Evolutionary conservation across 35 echinoderm and acorn worm genomes (phyloP).

Genomic region (Heliocidaris erythrogramma): DNA sequence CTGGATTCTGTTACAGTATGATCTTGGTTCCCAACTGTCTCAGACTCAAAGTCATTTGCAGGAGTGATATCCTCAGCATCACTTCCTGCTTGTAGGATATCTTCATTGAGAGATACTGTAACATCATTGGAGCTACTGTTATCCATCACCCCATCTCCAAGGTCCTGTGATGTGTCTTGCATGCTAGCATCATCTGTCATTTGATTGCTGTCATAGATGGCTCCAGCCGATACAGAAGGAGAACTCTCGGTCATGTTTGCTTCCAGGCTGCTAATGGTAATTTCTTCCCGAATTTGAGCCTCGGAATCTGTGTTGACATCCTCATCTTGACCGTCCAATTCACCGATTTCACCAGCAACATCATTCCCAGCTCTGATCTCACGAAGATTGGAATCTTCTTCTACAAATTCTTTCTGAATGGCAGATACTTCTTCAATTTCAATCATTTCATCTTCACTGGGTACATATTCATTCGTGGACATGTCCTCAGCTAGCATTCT

Average conservation of each 20-base stretch:
- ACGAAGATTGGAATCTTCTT: not conserved
- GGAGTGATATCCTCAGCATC: not conserved
- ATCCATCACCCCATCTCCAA: slow-evolving; percentile 34
- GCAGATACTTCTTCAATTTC: not conserved
- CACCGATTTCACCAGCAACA: not conserved
- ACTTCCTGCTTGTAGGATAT: not conserved
- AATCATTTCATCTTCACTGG: not conserved
- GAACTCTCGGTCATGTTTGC: not conserved
- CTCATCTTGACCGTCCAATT: not conserved
- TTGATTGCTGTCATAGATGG: slow-evolving; percentile 17
- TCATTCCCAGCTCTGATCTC: not conserved
- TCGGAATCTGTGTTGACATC: not conserved
- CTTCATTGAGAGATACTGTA: slow-evolving; percentile 21
- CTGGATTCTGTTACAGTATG: not conserved
- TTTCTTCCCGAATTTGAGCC: not conserved
- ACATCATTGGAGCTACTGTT: slow-evolving; percentile 17
- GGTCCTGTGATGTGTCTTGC: slow-evolving; percentile 31
- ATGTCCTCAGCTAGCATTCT: not conserved
- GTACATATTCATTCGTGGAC: not conserved
- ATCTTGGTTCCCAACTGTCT: slow-evolving; percentile 22
- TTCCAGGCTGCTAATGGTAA: slow-evolving; percentile 19
- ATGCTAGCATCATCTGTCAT: not conserved
- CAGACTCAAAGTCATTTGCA: not conserved
- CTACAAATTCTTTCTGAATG: not conserved
- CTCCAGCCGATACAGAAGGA: slow-evolving; percentile 15